phyloP scores from a whole-genome alignment of 2,113 vertebrate genomes.

The Myrmophylax atrothorax region DNA sequence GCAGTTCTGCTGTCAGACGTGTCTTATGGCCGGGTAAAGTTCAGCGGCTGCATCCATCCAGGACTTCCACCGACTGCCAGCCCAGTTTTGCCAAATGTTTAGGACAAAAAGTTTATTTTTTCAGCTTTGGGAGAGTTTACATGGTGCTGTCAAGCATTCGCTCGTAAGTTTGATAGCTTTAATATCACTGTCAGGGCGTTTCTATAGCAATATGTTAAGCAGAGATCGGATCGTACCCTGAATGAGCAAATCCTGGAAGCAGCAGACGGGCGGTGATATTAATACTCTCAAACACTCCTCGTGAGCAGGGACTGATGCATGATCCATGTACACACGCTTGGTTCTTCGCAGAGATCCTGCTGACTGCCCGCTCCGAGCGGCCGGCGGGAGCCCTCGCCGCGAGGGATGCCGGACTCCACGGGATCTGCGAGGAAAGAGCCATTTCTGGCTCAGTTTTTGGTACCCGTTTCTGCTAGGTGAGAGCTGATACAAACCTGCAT shows the following conservation, averaged over 20 bases:
- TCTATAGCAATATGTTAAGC: slow-evolving; percentile 28
- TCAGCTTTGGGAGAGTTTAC: slow-evolving; percentile 62
- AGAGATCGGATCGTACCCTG: not conserved
- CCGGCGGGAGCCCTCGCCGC: not conserved
- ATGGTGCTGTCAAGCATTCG: slow-evolving; percentile 8
- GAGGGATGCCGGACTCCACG: not conserved
- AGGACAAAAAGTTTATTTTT: slow-evolving; percentile 61
- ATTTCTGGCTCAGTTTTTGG: not conserved
- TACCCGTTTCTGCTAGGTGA: not conserved
- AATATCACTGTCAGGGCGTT: slow-evolving; percentile 48
- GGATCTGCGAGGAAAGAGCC: not conserved
- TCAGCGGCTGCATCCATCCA: not conserved
- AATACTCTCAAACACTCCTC: slow-evolving; percentile 51
- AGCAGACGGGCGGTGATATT: slow-evolving; percentile 9
- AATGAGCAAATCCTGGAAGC: not conserved
- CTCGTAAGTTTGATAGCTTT: slow-evolving; percentile 60
- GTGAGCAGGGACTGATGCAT: slow-evolving; percentile 3
- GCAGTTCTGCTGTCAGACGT: slow-evolving; percentile 92
- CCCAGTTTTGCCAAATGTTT: slow-evolving; percentile 55
- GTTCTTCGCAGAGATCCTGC: slow-evolving; percentile 23
- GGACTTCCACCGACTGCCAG: slow-evolving; percentile 48
- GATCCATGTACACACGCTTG: not conserved
- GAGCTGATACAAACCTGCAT: not conserved
- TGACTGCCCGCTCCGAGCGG: not conserved
- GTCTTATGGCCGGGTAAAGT: slow-evolving; percentile 85